Conservation (phyloP, 2,113 vertebrate species). For the Odobenus rosmarus region DNA sequence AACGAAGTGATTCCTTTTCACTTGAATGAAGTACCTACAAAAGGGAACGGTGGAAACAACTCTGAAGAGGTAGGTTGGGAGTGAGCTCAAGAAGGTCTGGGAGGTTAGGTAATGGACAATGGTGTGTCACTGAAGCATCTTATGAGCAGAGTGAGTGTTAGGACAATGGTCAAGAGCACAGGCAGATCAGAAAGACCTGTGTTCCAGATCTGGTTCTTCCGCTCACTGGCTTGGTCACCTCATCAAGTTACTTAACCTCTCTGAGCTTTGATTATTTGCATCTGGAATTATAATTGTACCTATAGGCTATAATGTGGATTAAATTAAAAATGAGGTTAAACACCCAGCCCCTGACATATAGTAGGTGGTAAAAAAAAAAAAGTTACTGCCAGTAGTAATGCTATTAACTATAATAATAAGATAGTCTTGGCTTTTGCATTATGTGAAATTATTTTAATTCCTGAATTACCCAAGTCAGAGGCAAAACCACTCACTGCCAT, state of each 20-base stretch:
- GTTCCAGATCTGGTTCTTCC: not conserved
- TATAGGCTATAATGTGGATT: not conserved
- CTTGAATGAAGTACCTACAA: not conserved
- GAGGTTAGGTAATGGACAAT: not conserved
- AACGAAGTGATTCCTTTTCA: not conserved
- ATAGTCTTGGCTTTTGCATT: not conserved
- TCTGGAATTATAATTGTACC: not conserved
- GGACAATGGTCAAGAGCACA: not conserved
- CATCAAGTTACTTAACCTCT: not conserved
- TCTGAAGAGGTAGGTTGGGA: not conserved
- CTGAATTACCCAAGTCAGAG: not conserved
- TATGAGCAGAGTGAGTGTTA: not conserved
- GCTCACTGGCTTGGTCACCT: not conserved
- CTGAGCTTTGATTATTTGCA: conserved; percentile 21
- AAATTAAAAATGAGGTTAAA: not conserved
- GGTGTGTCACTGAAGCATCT: not conserved
- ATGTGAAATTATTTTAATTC: conserved; percentile 14
- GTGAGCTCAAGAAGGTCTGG: not conserved
- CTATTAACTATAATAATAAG: not conserved
- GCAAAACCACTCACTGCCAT: not conserved
- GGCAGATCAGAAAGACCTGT: not conserved
- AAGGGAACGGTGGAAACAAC: not conserved
- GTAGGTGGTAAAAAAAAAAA: not conserved
- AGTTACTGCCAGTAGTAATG: not conserved
- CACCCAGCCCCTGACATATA: not conserved